Evolutionary conservation across 2,888 invertebrate species (phyloP), one percentile per base, ranked within the genome.

Genomic region (Zelleria hepariella): DNA sequence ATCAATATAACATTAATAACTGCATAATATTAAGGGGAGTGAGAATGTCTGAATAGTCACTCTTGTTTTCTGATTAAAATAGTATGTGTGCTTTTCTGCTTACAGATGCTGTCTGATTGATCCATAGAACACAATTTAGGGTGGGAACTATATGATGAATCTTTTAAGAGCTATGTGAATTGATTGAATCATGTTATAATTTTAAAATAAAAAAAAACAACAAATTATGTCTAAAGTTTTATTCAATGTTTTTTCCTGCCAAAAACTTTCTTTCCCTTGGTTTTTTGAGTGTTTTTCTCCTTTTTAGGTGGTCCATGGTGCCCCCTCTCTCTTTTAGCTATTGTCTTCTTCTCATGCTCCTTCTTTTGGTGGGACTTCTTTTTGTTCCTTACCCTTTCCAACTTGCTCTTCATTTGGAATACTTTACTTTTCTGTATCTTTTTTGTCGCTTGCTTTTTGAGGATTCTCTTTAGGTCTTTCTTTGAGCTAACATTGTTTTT

Each of bases 361-460:
- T 84, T 84, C 69, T 83, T 86, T 62, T 82, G 82, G 47, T 74
- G 74, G 0, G 92, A 89, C 72, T 92, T 92, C 75, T 94, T 95
- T 67, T 90, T 93, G 72, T 94, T 94, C 65, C 92, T 92, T 57
- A 90, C 82, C 64, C 91, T 90, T 62, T 95, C 94, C 25, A 94
- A 70, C 74, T 92, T 93, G 66, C 92, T 93, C 71, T 95, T 95
- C 80, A 91, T 91, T 82, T 94, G 93, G 69, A 93, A 95, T 0
- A 91, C 91, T 89, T 94, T 95, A 71, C 94, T 95, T 65, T 94
- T 93, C 70, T 94, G 92, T 18, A 95, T 89, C 72, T 92, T 92
- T 68, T 93, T 93, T 0, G 93, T 89, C 0, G 94, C 94, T 73
- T 93, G 92, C 64, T 92, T 91, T 68, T 94, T 94, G 7, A 94